Conservation (phyloP, 2,113 vertebrate genomes). For the Circaetus cinerascens region DNA sequence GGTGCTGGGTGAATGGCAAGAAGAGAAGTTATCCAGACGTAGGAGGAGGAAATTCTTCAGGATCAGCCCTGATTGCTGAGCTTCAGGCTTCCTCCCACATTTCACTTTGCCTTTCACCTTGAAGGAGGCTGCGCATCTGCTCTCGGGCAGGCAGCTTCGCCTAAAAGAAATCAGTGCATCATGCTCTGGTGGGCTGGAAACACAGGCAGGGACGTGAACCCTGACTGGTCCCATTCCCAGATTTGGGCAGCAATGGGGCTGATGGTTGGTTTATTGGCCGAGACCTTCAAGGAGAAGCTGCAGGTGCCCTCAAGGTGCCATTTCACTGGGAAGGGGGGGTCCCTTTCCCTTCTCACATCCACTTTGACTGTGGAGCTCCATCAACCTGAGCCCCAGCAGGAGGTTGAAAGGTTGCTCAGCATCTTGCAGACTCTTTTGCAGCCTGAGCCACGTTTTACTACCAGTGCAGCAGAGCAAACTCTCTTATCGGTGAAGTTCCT, state of each 20-base stretch:
- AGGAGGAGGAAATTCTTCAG: neutral
- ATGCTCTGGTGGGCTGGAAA: neutral
- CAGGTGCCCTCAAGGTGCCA: neutral
- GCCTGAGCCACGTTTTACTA: neutral
- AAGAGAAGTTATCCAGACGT: neutral
- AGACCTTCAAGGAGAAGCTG: neutral
- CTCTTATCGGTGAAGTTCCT: neutral
- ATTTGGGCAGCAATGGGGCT: neutral
- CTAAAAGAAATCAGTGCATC: neutral
- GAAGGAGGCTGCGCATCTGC: neutral
- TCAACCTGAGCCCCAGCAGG: neutral
- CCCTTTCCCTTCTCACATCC: neutral
- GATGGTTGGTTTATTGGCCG: neutral
- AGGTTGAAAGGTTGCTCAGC: accelerated
- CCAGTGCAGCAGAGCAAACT: neutral
- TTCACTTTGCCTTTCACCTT: neutral
- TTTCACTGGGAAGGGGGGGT: neutral
- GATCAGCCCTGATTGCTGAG: neutral
- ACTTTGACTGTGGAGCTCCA: neutral
- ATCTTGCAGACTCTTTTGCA: neutral
- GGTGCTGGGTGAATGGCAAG: neutral
- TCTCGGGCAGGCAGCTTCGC: neutral
- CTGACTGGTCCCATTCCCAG: neutral
- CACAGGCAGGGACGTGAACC: neutral
- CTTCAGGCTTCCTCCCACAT: neutral